phyloP scores from a whole-genome alignment of 1,140 invertebrate genomes.

The Agrilus planipennis region DNA sequence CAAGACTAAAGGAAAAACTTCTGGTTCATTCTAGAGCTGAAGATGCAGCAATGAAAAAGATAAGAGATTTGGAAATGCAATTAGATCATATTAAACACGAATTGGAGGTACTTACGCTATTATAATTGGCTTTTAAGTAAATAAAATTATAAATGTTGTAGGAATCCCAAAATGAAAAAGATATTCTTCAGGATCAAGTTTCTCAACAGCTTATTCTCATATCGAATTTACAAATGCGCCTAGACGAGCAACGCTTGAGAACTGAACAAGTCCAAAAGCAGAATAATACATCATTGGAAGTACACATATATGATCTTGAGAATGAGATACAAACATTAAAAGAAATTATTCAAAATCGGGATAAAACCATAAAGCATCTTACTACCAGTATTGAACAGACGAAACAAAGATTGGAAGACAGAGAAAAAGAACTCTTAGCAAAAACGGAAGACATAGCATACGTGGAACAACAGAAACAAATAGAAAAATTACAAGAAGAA shows the following conservation, averaged over 20 bases:
- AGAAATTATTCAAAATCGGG: slow-evolving; percentile 43
- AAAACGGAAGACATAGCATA: slow-evolving; percentile 38
- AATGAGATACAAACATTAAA: slow-evolving; percentile 40
- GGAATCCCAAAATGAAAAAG: slow-evolving; percentile 68
- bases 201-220: slow-evolving; percentile 69
- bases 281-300: slow-evolving; percentile 49
- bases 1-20: slow-evolving; percentile 52
- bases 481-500: slow-evolving; percentile 41
- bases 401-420: slow-evolving; percentile 35
- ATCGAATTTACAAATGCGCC: slow-evolving; percentile 59
- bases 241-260: slow-evolving; percentile 63
- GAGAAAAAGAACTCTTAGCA: slow-evolving; percentile 42
- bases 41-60: slow-evolving; percentile 58
- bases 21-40: slow-evolving; percentile 53
- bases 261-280: slow-evolving; percentile 56
- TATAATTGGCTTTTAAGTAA: not conserved
- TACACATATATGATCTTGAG: slow-evolving; percentile 53
- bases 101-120: slow-evolving; percentile 43
- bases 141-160: slow-evolving; percentile 25
- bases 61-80: slow-evolving; percentile 64
- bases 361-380: slow-evolving; percentile 45
- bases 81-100: slow-evolving; percentile 42
- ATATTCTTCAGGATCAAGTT: slow-evolving; percentile 63
- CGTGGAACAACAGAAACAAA: slow-evolving; percentile 41
- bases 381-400: slow-evolving; percentile 33